Percentiles rank a stretch among this genome's conserved stretches.
These are phyloP conservation scores for Emydocephalus ijimae DNA, from an alignment of 2,113 vertebrate species.

Conservation along the genomic window DNA sequence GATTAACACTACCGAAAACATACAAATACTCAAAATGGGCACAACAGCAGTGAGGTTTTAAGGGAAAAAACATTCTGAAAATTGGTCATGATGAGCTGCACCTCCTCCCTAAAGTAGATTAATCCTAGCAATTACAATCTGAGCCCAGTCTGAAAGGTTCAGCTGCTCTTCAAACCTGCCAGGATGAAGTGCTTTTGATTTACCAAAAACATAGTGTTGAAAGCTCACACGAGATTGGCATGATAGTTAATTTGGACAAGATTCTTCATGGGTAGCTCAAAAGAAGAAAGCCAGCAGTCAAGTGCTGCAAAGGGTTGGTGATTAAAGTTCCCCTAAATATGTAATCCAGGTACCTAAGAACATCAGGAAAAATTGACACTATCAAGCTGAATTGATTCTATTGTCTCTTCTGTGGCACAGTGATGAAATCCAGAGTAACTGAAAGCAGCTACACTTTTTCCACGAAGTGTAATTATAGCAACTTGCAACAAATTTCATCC, in stretches of 20 bases:
- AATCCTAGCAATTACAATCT: neutral
- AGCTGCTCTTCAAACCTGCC: neutral
- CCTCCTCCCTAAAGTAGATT: neutral
- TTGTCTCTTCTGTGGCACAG: neutral
- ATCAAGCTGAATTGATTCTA: neutral
- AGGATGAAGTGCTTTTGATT: constrained; percentile 43
- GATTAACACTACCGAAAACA: neutral
- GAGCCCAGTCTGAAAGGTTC: neutral
- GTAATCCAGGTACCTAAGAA: neutral
- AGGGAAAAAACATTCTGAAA: neutral
- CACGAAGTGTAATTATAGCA: neutral
- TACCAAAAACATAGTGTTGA: neutral
- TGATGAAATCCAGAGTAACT: neutral
- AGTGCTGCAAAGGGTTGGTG: neutral
- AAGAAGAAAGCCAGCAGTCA: neutral
- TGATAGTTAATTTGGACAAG: constrained; percentile 1
- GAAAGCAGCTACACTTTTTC: neutral
- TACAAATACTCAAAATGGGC: neutral
- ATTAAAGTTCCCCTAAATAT: neutral
- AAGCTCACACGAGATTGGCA: neutral
- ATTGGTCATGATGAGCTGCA: neutral
- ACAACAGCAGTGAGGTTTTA: neutral
- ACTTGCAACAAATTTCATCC: neutral
- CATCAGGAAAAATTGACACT: neutral
- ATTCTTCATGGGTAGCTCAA: neutral